Evolutionary conservation across 92 coral and sea anemone genomes (phyloP).

Genomic region (Actinernus sp.): DNA sequence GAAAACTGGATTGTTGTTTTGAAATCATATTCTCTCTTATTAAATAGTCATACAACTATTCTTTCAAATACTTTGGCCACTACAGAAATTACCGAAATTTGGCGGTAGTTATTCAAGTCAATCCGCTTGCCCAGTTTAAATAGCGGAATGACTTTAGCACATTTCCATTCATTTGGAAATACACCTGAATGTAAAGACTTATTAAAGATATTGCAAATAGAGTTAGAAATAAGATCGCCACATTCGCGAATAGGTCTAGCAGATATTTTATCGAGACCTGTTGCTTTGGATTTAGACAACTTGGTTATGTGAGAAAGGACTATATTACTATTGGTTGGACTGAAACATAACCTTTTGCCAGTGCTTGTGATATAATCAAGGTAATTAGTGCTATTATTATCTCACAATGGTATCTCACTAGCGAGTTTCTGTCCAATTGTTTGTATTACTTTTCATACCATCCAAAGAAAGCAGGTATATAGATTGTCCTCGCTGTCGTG

Average conservation of each 20-base stretch:
- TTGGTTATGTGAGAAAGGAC: too few species aligned
- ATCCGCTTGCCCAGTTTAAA: too few species aligned
- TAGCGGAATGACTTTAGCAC: conserved; percentile 30
- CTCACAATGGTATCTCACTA: conserved; percentile 29
- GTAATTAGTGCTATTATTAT: conserved; percentile 21
- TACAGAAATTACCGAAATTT: conserved; percentile 23
- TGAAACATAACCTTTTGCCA: too few species aligned
- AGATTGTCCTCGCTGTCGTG: too few species aligned
- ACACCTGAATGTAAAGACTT: conserved; percentile 17
- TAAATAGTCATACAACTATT: too few species aligned
- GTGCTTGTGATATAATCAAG: too few species aligned
- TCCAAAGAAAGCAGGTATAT: too few species aligned
- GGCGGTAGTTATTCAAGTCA: too few species aligned
- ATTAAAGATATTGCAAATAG: conserved; percentile 27
- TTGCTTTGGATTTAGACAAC: conserved; percentile 35
- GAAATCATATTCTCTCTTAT: neutral
- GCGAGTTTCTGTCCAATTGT: conserved; percentile 56
- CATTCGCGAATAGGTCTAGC: conserved; percentile 51
- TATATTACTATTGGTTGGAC: too few species aligned
- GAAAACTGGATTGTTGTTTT: neutral
- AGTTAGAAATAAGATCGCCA: conserved; percentile 32
- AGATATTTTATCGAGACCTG: conserved; percentile 41
- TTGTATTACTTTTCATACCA: too few species aligned
- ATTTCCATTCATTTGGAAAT: conserved; percentile 35
- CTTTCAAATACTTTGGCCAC: conserved; percentile 9